Evolutionary conservation across 2,888 invertebrate genomes (phyloP).

Genomic region (Cabera pusaria): DNA sequence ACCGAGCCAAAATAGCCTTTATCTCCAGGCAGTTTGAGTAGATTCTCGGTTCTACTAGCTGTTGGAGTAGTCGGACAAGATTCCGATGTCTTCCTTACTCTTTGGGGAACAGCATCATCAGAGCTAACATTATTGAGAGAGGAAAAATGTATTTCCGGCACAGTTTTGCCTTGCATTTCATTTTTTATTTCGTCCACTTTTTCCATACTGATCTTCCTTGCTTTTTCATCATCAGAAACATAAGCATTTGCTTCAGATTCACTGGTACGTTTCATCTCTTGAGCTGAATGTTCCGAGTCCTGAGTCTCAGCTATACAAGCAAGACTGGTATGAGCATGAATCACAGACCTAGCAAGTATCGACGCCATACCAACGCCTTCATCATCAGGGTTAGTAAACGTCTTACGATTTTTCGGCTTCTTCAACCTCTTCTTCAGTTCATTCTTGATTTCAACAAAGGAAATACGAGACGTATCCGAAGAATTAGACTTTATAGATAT

Average conservation of each 20-base stretch:
- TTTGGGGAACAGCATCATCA: slow-evolving; percentile 36
- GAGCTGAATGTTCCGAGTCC: slow-evolving; percentile 72
- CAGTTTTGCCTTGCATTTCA: slow-evolving; percentile 32
- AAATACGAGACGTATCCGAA: slow-evolving; percentile 74
- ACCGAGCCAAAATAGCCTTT: slow-evolving; percentile 66
- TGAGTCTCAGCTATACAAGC: slow-evolving; percentile 83
- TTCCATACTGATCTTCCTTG: slow-evolving; percentile 23
- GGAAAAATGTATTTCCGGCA: slow-evolving; percentile 63
- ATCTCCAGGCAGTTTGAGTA: slow-evolving; percentile 64
- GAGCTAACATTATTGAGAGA: slow-evolving; percentile 66
- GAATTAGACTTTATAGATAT: slow-evolving; percentile 78
- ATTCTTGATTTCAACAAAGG: slow-evolving; percentile 65
- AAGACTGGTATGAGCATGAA: slow-evolving; percentile 82
- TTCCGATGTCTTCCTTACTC: slow-evolving; percentile 63
- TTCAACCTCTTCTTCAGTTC: slow-evolving; percentile 73
- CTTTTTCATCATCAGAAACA: slow-evolving; percentile 53
- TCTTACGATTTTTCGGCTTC: slow-evolving; percentile 62
- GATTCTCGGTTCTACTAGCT: slow-evolving; percentile 58
- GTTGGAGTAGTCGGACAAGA: slow-evolving; percentile 74
- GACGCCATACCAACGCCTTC: slow-evolving; percentile 86
- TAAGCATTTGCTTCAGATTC: slow-evolving; percentile 68
- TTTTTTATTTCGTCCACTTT: slow-evolving; percentile 26
- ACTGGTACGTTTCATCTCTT: slow-evolving; percentile 56
- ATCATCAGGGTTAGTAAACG: slow-evolving; percentile 60
- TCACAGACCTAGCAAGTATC: slow-evolving; percentile 85